phyloP scores from a whole-genome alignment of 2,888 invertebrate species.

The Habrosyne pyritoides region DNA sequence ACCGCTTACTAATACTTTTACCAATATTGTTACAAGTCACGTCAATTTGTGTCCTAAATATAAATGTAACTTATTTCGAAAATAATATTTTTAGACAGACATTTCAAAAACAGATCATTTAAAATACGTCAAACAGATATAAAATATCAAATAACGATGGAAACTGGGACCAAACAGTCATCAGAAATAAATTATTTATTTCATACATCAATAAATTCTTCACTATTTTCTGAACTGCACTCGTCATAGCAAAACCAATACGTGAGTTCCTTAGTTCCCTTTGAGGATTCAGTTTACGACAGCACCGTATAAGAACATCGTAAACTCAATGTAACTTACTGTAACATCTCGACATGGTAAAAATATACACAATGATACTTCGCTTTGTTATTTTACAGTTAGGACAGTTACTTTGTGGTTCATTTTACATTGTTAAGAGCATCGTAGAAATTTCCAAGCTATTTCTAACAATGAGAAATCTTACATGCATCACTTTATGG shows the following conservation, averaged over 20 bases:
- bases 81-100: too few species aligned
- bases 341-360: slow-evolving; percentile 37
- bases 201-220: not conserved
- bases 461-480: not conserved
- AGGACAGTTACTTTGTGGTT: slow-evolving; percentile 31
- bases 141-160: too few species aligned
- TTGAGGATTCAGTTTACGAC: slow-evolving; percentile 63
- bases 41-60: too few species aligned
- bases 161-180: too few species aligned
- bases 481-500: not conserved
- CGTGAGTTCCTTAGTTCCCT: slow-evolving; percentile 52
- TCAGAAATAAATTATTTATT: too few species aligned
- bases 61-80: too few species aligned
- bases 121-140: too few species aligned
- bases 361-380: slow-evolving; percentile 31
- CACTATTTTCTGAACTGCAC: slow-evolving; percentile 12
- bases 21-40: too few species aligned
- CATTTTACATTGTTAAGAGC: slow-evolving; percentile 11
- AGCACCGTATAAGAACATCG: slow-evolving; percentile 46
- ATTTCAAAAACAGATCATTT: too few species aligned
- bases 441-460: not conserved
- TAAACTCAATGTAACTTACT: slow-evolving; percentile 55
- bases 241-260: slow-evolving; percentile 5
- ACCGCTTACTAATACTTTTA: too few species aligned
- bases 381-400: slow-evolving; percentile 36